Percentiles rank a stretch among this genome's conserved stretches.
Conservation (phyloP, 2,888 invertebrate genomes). For the Thera obeliscata region DNA sequence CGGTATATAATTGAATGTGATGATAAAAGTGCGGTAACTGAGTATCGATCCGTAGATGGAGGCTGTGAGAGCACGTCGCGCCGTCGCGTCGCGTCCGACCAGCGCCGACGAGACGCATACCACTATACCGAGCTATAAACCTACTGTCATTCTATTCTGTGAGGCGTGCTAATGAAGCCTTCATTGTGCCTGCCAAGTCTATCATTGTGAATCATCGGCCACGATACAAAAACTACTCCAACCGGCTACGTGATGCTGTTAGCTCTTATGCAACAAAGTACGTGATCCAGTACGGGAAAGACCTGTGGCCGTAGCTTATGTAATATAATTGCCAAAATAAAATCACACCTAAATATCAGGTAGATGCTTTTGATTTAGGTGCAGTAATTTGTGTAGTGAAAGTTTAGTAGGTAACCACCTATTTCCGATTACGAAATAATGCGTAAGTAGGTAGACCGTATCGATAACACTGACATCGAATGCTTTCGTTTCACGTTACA, state of each 20-base stretch:
- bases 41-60: constrained; percentile 60
- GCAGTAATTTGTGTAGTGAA: constrained; percentile 70
- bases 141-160: constrained; percentile 17
- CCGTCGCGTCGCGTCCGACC: constrained; percentile 19
- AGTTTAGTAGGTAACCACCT: constrained; percentile 55
- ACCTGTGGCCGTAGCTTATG: constrained; percentile 65
- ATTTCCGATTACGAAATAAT: constrained; percentile 46
- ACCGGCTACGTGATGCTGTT: constrained; percentile 60
- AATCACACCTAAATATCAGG: constrained; percentile 62
- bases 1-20: constrained; percentile 43
- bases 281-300: constrained; percentile 76
- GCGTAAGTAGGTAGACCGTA: constrained; percentile 39
- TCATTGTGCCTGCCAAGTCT: constrained; percentile 32
- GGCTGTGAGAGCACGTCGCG: constrained; percentile 54
- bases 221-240: constrained; percentile 63
- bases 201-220: constrained; percentile 63
- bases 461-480: constrained; percentile 29
- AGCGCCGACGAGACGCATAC: constrained; percentile 20
- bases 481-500: constrained; percentile 24
- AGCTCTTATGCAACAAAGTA: constrained; percentile 75
- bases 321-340: constrained; percentile 79
- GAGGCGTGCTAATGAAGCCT: constrained; percentile 49
- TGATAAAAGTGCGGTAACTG: constrained; percentile 68
- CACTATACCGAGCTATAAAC: neutral
- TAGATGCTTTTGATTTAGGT: constrained; percentile 52